Evolutionary conservation across 2,113 vertebrate species (phyloP).

Genomic region (Bathybates hornii): DNA sequence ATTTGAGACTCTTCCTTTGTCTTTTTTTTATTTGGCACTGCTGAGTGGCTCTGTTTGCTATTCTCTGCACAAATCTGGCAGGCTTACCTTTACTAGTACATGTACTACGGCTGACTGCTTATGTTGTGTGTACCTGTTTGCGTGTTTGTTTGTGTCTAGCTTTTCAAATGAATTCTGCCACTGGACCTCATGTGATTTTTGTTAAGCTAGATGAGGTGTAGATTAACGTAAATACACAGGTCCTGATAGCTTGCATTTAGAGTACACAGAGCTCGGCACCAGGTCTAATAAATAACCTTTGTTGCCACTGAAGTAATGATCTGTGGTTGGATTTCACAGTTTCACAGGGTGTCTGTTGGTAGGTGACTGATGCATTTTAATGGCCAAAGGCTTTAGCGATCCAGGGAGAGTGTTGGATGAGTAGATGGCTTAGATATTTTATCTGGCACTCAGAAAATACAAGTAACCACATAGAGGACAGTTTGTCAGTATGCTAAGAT

Average conservation of each 20-base stretch:
- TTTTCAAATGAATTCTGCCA: not conserved
- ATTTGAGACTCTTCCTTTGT: slow-evolving; percentile 43
- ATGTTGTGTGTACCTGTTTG: not conserved
- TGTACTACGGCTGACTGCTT: not conserved
- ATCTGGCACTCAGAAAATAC: slow-evolving; percentile 19
- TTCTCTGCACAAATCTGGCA: slow-evolving; percentile 27
- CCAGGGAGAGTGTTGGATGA: slow-evolving; percentile 19
- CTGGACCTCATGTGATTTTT: not conserved
- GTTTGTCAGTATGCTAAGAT: not conserved
- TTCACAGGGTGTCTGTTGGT: slow-evolving; percentile 36
- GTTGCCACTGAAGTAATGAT: slow-evolving; percentile 45
- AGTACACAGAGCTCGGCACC: slow-evolving; percentile 6
- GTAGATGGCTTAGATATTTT: slow-evolving; percentile 22
- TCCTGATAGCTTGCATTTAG: not conserved
- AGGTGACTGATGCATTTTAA: slow-evolving; percentile 56
- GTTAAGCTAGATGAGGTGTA: slow-evolving; percentile 41
- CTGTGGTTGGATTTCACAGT: slow-evolving; percentile 36
- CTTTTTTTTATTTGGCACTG: slow-evolving; percentile 16
- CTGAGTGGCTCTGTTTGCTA: slow-evolving; percentile 25
- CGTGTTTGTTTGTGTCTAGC: not conserved
- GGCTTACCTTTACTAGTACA: not conserved
- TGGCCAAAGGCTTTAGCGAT: slow-evolving; percentile 31
- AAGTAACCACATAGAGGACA: not conserved
- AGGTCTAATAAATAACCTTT: slow-evolving; percentile 43
- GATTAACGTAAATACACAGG: slow-evolving; percentile 17